phyloP scores from a whole-genome alignment of 2,113 vertebrate species.

The Ptilorrhoa leucosticta region DNA sequence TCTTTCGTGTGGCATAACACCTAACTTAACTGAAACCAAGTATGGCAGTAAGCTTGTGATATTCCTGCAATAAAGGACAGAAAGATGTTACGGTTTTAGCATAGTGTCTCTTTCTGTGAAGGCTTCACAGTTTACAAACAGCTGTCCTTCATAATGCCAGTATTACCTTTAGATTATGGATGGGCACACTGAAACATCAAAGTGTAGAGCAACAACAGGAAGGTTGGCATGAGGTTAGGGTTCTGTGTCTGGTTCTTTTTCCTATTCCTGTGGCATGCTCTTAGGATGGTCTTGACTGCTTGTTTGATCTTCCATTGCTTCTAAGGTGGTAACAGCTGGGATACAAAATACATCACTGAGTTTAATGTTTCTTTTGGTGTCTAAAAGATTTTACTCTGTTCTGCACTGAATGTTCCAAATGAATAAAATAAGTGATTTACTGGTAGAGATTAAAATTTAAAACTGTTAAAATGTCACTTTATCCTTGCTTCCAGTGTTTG shows the following conservation, averaged over 20 bases:
- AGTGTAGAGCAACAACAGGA: neutral
- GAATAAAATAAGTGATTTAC: neutral
- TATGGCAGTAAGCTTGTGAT: neutral
- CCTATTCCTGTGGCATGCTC: neutral
- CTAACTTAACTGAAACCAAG: neutral
- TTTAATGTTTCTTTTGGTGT: neutral
- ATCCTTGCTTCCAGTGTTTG: neutral
- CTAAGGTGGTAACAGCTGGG: neutral
- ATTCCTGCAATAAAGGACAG: neutral
- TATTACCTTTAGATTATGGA: neutral
- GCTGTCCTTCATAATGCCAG: neutral
- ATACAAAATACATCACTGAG: neutral
- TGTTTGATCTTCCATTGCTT: neutral
- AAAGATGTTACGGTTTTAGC: neutral
- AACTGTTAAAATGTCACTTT: neutral
- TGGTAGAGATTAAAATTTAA: neutral
- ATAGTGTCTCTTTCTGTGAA: neutral
- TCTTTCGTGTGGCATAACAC: neutral
- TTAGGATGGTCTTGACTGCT: neutral
- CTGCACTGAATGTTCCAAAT: neutral
- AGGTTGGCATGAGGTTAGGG: neutral
- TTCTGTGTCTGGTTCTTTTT: neutral
- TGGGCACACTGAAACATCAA: neutral
- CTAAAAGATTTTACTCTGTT: neutral
- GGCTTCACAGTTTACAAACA: neutral